Conservation (phyloP, 2,888 invertebrate genomes). For the Idaea aversata region DNA sequence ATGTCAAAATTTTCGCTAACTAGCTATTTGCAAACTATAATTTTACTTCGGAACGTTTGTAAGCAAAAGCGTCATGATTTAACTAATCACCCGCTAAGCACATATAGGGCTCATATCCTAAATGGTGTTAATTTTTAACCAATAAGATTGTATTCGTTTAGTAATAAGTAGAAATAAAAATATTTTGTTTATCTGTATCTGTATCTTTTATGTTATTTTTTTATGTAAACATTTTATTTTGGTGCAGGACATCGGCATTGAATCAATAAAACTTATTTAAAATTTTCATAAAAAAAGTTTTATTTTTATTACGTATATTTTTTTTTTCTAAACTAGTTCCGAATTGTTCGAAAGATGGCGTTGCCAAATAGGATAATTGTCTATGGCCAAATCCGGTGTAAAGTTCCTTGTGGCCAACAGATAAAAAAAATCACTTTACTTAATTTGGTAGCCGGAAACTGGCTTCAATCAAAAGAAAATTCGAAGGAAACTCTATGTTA, state of each 20-base stretch:
- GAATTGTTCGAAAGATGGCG: too few species aligned
- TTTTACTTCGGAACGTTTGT: too few species aligned
- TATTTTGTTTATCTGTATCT: slow-evolving; percentile 23
- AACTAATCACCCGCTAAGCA: neutral
- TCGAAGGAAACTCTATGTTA: too few species aligned
- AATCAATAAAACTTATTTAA: slow-evolving; percentile 45
- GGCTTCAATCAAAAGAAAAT: too few species aligned
- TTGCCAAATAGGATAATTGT: too few species aligned
- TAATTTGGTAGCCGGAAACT: too few species aligned
- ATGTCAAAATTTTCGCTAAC: too few species aligned
- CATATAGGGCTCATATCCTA: neutral
- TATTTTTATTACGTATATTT: slow-evolving; percentile 30
- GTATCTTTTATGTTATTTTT: slow-evolving; percentile 26
- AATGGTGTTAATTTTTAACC: neutral
- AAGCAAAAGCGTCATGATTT: neutral
- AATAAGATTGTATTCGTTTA: slow-evolving; percentile 6
- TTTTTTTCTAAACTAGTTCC: neutral
- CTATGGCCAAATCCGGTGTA: too few species aligned
- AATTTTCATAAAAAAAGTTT: slow-evolving; percentile 28
- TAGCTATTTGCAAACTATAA: too few species aligned
- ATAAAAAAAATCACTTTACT: too few species aligned
- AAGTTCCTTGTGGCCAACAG: too few species aligned
- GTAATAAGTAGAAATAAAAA: slow-evolving; percentile 9
- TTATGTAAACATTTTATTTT: slow-evolving; percentile 31
- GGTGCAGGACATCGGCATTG: slow-evolving; percentile 43